A percentile compares a stretch with the other conserved stretches of the same genome.
Conservation (phyloP, 2,888 invertebrate species). For the Oasisia sp. region DNA sequence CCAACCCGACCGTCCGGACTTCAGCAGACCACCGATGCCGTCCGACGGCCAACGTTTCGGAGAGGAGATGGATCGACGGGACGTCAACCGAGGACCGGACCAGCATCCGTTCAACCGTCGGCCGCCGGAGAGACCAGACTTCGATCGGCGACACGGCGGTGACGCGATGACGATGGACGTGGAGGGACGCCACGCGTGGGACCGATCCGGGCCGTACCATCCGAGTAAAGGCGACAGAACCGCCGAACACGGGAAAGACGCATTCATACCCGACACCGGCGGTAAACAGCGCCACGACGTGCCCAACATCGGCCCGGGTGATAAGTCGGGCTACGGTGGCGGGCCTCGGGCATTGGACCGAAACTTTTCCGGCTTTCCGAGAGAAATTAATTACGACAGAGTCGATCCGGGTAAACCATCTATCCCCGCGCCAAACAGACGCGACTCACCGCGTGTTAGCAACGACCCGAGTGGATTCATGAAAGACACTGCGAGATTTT, state of each 20-base stretch:
- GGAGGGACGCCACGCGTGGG: background rate
- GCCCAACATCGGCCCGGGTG: background rate
- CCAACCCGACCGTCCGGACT: background rate
- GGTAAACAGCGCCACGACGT: background rate
- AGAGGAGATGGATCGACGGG: conserved; percentile 17
- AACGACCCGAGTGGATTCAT: background rate
- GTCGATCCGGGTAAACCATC: background rate
- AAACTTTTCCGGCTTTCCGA: background rate
- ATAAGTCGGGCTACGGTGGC: background rate
- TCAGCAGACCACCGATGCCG: background rate
- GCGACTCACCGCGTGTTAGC: background rate
- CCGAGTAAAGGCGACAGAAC: background rate
- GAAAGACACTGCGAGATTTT: background rate
- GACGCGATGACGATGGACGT: conserved; percentile 20
- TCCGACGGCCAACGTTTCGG: conserved; percentile 7
- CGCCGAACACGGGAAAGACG: background rate
- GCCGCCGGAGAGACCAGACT: background rate
- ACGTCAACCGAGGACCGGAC: background rate
- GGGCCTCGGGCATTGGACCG: background rate
- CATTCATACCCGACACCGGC: background rate
- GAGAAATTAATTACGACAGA: background rate
- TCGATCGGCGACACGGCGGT: conserved; percentile 14
- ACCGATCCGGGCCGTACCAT: background rate
- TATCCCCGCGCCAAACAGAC: conserved; percentile 4
- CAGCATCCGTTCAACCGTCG: background rate